These are phyloP conservation scores for Ceratina calcarata DNA, from an alignment of 1,140 invertebrate species.

Conservation along the genomic window DNA sequence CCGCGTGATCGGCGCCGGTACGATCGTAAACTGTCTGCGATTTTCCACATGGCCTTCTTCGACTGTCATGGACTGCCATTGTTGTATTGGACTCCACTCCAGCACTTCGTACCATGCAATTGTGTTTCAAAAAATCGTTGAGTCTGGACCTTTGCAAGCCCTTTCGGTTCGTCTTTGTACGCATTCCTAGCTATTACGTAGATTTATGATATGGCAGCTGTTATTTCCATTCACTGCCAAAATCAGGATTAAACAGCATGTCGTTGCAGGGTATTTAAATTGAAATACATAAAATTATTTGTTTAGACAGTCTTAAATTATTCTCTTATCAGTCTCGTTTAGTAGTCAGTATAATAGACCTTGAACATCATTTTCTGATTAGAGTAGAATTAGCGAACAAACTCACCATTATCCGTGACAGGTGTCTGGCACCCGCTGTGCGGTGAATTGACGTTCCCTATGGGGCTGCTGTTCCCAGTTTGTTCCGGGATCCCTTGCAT, in stretches of 20 bases:
- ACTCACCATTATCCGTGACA: constrained; percentile 72
- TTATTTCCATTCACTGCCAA: too few relatives aligned
- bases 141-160: not conserved
- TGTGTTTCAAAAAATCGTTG: not conserved
- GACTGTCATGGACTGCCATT: constrained; percentile 50
- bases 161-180: too few relatives aligned
- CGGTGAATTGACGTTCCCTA: constrained; percentile 66
- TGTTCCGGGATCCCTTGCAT: constrained; percentile 71
- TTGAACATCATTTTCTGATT: not conserved
- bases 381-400: not conserved
- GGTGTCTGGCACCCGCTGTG: constrained; percentile 72
- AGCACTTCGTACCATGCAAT: too few relatives aligned
- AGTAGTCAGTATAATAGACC: too few relatives aligned
- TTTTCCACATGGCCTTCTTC: constrained; percentile 75
- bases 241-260: too few relatives aligned
- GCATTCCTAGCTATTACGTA: too few relatives aligned
- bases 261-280: too few relatives aligned
- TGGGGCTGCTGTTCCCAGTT: constrained; percentile 58
- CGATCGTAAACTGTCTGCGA: constrained; percentile 74
- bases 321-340: too few relatives aligned
- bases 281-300: too few relatives aligned
- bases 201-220: too few relatives aligned
- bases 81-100: constrained; percentile 27
- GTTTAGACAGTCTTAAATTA: too few relatives aligned
- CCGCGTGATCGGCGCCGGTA: constrained; percentile 64